Evolutionary conservation across 2,888 invertebrate species (phyloP).

Genomic region (Thymelicus sylvestris): DNA sequence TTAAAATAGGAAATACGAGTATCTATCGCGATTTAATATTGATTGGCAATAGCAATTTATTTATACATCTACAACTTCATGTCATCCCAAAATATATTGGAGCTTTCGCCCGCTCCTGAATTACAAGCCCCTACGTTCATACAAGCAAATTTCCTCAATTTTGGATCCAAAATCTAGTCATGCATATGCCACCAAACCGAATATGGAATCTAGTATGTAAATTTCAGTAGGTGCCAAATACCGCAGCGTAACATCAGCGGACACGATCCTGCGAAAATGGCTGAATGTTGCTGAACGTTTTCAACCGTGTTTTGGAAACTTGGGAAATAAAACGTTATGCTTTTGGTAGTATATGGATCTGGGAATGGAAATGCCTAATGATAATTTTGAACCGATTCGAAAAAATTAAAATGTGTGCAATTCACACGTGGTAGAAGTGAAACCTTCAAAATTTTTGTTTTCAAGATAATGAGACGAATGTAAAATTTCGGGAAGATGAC

Average conservation of each 20-base stretch:
- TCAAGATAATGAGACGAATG: too few relatives aligned
- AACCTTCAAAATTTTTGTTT: too few relatives aligned
- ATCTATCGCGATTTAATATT: too few relatives aligned
- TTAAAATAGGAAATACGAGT: too few relatives aligned
- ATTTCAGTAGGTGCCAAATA: slow-evolving; percentile 18
- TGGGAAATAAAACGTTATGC: neutral
- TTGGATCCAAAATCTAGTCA: neutral
- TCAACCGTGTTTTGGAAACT: neutral
- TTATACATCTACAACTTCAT: too few relatives aligned
- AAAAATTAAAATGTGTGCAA: neutral
- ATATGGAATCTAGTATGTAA: slow-evolving; percentile 12
- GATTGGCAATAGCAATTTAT: too few relatives aligned
- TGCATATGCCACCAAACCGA: slow-evolving; percentile 3
- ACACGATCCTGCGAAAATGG: neutral
- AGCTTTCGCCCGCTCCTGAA: neutral
- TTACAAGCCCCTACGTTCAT: neutral
- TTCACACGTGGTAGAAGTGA: too few relatives aligned
- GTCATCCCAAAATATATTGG: too few relatives aligned
- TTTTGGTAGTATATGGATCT: neutral
- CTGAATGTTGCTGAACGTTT: neutral
- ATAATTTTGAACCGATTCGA: neutral
- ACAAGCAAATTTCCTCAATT: neutral
- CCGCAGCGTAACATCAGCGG: neutral
- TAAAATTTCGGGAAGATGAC: too few relatives aligned
- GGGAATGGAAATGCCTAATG: neutral